Base-by-base conservation (phyloP, 2,888 invertebrate species). In the Tortrix viridana region DNA sequence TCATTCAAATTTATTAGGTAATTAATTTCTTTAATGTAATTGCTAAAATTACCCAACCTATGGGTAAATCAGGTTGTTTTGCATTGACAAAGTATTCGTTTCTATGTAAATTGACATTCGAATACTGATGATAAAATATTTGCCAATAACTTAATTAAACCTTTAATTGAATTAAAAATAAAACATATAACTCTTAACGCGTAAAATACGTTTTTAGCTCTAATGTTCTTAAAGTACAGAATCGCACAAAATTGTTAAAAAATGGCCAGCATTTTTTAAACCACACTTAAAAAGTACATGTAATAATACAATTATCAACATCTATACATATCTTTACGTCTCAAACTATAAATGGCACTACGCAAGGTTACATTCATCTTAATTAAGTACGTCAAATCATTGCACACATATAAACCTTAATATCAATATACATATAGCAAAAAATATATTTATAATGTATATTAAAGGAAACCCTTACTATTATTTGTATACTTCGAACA, bases 251-350 rank as follows among this genome's bases (percentile, higher is more conserved):
- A 62, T 47, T 48, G 66, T 65, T 65, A 65, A 62, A 12, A 73
- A 79, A 81, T 80, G 80, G 73, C 81, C 81, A 80, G 81, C 79
- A 78, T 81, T 72, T 73, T 50, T 23, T n/a, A 52, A 37, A 56
- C 57, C 26, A 59, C 50, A n/a, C n/a, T n/a, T 46, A 48, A 59
- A 59, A 16, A 41, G 43, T 23, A 54, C 12, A 58, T 46, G 6
- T 41, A 41, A 41, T 41, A 16, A n/a, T 41, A 41, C 41, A 41
- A 41, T 57, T 50, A 49, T 43, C 60, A 57, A 50, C 32, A n/a
- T 53, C 59, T 62, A 67, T 16, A 60, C 49, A 59, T 49, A 59
- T 49, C 22, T 50, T 48, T 55, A 48, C 41, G 22, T 38, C 37
- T 46, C 20, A 52, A 37, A 61, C 52, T 60, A 47, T 53, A 64